These are phyloP conservation scores for Epizoanthus scotinus DNA, from an alignment of 92 coral and sea anemone species.

Conservation along the genomic window DNA sequence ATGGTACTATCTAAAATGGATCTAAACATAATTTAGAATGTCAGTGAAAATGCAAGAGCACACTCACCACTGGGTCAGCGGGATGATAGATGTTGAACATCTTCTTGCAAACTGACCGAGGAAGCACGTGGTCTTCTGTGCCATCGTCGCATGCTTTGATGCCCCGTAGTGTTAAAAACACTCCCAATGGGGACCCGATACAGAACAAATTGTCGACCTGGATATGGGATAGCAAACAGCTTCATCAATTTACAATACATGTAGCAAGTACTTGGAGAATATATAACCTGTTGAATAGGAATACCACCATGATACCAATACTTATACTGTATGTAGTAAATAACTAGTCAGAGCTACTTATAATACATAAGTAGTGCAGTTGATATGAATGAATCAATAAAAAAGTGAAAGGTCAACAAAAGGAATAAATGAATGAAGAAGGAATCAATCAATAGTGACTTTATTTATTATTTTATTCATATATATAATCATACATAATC, in stretches of 20 bases:
- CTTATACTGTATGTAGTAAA: too few relatives aligned
- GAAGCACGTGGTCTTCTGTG: slow-evolving; percentile 92
- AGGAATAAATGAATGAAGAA: too few relatives aligned
- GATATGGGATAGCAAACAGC: not conserved
- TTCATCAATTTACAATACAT: not conserved
- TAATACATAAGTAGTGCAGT: too few relatives aligned
- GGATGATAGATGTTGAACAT: slow-evolving; percentile 93
- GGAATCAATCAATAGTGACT: too few relatives aligned
- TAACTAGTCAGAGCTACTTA: too few relatives aligned
- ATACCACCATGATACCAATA: not conserved
- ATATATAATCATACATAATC: too few relatives aligned
- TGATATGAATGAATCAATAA: too few relatives aligned
- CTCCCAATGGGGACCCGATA: slow-evolving; percentile 97
- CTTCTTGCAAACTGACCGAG: slow-evolving; percentile 90
- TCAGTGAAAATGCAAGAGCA: too few relatives aligned
- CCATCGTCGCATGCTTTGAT: slow-evolving; percentile 86
- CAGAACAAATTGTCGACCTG: slow-evolving; percentile 88
- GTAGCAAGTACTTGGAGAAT: not conserved
- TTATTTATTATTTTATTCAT: too few relatives aligned
- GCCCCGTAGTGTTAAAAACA: slow-evolving; percentile 90
- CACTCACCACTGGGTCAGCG: slow-evolving; percentile 96
- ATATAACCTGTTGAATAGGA: not conserved
- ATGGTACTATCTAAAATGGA: too few relatives aligned
- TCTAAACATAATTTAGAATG: too few relatives aligned
- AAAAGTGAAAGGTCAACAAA: too few relatives aligned